Conservation (phyloP, 2,797 vertebrate genomes). For the Paramormyrops hopkinsi region DNA sequence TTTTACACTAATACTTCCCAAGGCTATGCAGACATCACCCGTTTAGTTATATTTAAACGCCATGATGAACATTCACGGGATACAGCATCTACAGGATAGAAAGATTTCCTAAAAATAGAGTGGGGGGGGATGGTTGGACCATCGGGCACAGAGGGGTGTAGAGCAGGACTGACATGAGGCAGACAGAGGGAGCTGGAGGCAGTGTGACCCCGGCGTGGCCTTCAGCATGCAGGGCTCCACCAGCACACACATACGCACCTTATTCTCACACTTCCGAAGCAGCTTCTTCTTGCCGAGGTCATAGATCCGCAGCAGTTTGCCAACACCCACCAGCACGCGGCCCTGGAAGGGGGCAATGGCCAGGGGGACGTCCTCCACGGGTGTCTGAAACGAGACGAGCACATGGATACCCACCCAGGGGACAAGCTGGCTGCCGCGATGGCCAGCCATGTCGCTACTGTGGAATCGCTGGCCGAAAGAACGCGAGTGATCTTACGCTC, state of each 20-base stretch:
- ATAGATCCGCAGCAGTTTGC: slow-evolving; percentile 89
- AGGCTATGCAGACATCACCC: neutral
- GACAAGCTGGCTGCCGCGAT: neutral
- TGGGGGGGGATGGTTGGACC: neutral
- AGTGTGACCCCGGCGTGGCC: neutral
- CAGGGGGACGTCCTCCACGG: slow-evolving; percentile 90
- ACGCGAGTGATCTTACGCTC: no score
- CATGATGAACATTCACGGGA: neutral
- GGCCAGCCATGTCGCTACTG: neutral
- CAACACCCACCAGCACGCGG: slow-evolving; percentile 85
- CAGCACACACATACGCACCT: slow-evolving; percentile 58
- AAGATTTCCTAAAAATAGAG: neutral
- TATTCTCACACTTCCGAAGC: slow-evolving; percentile 96
- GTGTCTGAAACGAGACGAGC: slow-evolving; percentile 63
- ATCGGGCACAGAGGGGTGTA: neutral
- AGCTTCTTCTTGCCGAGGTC: slow-evolving; percentile 97
- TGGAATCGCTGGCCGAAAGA: neutral
- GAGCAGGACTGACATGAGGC: neutral
- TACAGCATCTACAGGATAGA: neutral
- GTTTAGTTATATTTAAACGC: neutral
- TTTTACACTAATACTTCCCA: neutral
- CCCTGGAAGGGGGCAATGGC: slow-evolving; percentile 97
- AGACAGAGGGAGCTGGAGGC: neutral
- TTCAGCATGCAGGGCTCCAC: neutral
- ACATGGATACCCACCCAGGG: neutral